phyloP scores from a whole-genome alignment of 2,113 vertebrate genomes.

The Pyrgilauda ruficollis region DNA sequence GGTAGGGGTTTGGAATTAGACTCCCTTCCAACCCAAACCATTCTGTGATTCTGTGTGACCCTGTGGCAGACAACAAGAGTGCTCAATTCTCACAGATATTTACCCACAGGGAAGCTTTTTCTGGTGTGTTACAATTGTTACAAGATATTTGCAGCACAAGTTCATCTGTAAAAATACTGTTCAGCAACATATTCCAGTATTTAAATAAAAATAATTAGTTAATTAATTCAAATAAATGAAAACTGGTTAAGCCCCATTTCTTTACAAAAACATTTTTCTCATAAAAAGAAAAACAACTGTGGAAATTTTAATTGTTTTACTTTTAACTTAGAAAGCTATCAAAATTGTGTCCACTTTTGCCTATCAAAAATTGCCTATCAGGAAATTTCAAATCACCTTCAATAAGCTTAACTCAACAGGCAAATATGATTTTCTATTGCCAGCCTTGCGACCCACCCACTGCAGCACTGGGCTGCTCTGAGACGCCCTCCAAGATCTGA shows the following conservation, averaged over 20 bases:
- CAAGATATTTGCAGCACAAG: not conserved
- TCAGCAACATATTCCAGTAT: not conserved
- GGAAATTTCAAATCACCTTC: not conserved
- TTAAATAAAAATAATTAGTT: not conserved
- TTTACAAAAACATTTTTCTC: not conserved
- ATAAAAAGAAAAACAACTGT: not conserved
- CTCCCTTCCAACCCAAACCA: not conserved
- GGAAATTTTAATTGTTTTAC: not conserved
- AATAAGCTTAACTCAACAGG: not conserved
- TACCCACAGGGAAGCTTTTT: not conserved
- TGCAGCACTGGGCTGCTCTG: not conserved
- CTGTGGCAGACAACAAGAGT: not conserved
- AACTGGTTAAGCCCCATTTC: not conserved
- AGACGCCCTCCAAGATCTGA: not conserved
- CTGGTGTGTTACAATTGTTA: not conserved
- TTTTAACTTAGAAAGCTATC: not conserved
- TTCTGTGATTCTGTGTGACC: not conserved
- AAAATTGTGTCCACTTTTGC: not conserved
- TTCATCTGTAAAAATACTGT: not conserved
- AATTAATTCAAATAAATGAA: not conserved
- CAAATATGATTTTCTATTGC: not conserved
- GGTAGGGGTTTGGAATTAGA: not conserved
- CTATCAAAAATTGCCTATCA: not conserved
- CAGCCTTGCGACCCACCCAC: not conserved
- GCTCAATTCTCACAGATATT: not conserved